A percentile compares a stretch with the other conserved stretches of the same genome.
phyloP scores from a whole-genome alignment of 2,113 vertebrate genomes.

The Cromileptes altivelis region DNA sequence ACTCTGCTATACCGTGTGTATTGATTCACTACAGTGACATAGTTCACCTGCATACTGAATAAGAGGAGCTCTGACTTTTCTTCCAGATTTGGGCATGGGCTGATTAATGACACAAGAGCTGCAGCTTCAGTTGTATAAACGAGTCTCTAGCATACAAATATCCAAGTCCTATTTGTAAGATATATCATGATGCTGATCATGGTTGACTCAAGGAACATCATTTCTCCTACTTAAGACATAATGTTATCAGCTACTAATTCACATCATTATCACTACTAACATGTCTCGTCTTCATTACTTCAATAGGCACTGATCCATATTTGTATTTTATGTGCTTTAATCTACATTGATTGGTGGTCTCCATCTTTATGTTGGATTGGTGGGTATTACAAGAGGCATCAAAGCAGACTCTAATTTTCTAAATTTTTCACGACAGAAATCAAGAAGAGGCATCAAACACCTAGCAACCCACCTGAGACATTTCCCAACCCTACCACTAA shows the following conservation, averaged over 20 bases:
- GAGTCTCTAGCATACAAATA: neutral
- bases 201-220: neutral
- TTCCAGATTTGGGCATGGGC: constrained; percentile 1
- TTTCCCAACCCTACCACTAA: neutral
- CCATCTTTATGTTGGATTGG: neutral
- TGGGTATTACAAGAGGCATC: neutral
- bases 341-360: neutral
- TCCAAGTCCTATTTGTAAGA: neutral
- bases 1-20: neutral
- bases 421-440: neutral
- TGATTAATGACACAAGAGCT: constrained; percentile 18
- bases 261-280: neutral
- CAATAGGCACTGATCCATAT: neutral
- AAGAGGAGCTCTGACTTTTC: neutral
- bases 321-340: neutral
- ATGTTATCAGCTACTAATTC: neutral
- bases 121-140: neutral
- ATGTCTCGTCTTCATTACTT: neutral
- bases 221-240: neutral
- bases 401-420: neutral
- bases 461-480: neutral
- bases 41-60: constrained; percentile 3
- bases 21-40: constrained; percentile 3
- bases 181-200: neutral
- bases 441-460: neutral